Evolutionary conservation across 2,797 vertebrate species (phyloP), one percentile per base, ranked within the genome.

Genomic region (Aeoliscus strigatus): DNA sequence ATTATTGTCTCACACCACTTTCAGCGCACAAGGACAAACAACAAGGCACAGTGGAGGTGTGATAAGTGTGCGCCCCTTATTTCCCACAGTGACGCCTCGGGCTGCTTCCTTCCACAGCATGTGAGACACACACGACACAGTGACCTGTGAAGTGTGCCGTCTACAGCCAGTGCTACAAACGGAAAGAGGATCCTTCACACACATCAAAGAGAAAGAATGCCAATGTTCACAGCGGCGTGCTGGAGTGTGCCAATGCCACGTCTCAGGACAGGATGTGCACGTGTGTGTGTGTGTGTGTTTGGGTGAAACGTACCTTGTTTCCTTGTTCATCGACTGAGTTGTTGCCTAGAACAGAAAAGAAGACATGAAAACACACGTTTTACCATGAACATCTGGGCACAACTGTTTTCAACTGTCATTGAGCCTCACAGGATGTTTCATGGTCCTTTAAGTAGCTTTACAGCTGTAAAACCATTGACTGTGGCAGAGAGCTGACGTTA

Each of bases 301-400:
- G 1, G 6, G 1, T 23, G 0, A 47, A 25, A 63, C 69, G 34
- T 69, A 95, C 94, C 87, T 75, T 70, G 44, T 85, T 83, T 58
- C 93, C 94, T 14, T 89, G 88, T 50, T 96, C 93, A 29, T 96
- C 94, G 65, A 89, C 75, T 0, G 92, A 88, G 61, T 89, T 94
- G 66, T 85, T 90, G 60, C 94, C 94, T 96, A 42, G 37, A 60
- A 52, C 11, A 31, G 1, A 39, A 40, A 32, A 36, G 2, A 46
- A 6, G 17, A 14, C 27, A 7, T n/a, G n/a, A n/a, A n/a, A n/a
- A n/a, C n/a, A n/a, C n/a, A n/a, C n/a, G n/a, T n/a, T n/a, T n/a
- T n/a, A n/a, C n/a, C n/a, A n/a, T n/a, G n/a, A n/a, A n/a, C n/a
- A n/a, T n/a, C n/a, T n/a, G n/a, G n/a, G n/a, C n/a, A n/a, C n/a